Percentiles rank a stretch among this genome's conserved stretches.
Conservation (phyloP, 2,888 invertebrate species). For the Zygogramma bicolorata region DNA sequence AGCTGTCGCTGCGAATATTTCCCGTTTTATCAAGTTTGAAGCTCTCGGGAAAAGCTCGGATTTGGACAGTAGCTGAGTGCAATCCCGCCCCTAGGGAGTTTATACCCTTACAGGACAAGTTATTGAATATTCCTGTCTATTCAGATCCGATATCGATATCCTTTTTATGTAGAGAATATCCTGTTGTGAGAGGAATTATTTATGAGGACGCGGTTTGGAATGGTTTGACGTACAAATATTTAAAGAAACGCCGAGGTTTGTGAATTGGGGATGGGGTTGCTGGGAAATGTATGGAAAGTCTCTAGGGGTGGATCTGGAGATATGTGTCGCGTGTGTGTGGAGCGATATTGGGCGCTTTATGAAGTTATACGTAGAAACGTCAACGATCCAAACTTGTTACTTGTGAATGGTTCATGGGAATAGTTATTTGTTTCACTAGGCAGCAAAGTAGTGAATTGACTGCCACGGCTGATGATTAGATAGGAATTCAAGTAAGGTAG, state of each 20-base stretch:
- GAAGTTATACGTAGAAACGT: no score
- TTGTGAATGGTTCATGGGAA: no score
- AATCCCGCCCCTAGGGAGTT: constrained; percentile 57
- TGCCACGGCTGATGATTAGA: no score
- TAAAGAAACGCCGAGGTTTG: constrained; percentile 16
- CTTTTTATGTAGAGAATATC: constrained; percentile 56
- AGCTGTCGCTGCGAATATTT: constrained; percentile 61
- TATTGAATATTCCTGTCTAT: constrained; percentile 61
- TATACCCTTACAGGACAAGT: constrained; percentile 57
- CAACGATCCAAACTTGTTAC: no score
- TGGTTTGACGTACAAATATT: constrained; percentile 44
- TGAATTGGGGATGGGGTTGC: not conserved
- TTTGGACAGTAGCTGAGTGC: constrained; percentile 66
- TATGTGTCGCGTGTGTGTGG: not conserved
- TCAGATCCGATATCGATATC: constrained; percentile 57
- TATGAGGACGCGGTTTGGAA: constrained; percentile 48
- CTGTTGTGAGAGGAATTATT: constrained; percentile 55
- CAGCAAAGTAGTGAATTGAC: no score
- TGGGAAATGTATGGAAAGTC: not conserved
- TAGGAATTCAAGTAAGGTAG: no score
- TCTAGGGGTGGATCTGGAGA: not conserved
- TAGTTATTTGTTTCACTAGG: no score
- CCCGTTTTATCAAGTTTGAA: constrained; percentile 61
- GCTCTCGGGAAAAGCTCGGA: constrained; percentile 60
- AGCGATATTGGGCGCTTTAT: not conserved